A percentile compares a stretch with the other conserved stretches of the same genome.
These are phyloP conservation scores for Zaprionus davidi DNA, from an alignment of 1,140 invertebrate species.

Conservation along the genomic window DNA sequence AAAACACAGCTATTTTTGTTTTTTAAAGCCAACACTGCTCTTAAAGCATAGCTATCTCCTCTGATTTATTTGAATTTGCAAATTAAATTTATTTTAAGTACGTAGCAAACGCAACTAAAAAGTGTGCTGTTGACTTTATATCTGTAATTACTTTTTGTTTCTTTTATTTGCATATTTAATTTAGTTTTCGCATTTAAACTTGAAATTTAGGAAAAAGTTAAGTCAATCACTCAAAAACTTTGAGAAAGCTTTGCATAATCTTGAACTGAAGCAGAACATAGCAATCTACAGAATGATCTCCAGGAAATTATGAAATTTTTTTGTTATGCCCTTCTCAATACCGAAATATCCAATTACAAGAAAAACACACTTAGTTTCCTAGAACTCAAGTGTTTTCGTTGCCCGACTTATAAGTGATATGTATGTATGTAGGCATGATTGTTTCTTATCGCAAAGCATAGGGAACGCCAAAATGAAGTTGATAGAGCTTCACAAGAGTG, in stretches of 20 bases:
- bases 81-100: constrained; percentile 44
- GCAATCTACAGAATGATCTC: background rate
- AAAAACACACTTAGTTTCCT: constrained; percentile 40
- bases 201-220: constrained; percentile 3
- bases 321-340: background rate
- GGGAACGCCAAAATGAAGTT: constrained; percentile 7
- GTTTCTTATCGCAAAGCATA: constrained; percentile 30
- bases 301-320: background rate
- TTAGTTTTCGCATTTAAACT: constrained; percentile 52
- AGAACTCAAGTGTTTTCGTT: constrained; percentile 43
- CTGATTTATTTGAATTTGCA: constrained; percentile 56
- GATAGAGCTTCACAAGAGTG: constrained; percentile 19
- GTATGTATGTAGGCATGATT: background rate
- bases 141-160: constrained; percentile 29
- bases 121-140: constrained; percentile 9
- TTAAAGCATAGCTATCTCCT: constrained; percentile 31
- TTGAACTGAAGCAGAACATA: background rate
- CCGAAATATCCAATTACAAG: constrained; percentile 51
- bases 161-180: constrained; percentile 38
- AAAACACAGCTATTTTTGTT: background rate
- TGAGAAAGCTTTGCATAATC: constrained; percentile 2
- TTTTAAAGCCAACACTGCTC: background rate
- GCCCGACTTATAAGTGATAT: constrained; percentile 25
- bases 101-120: constrained; percentile 16
- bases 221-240: constrained; percentile 5